A percentile compares a stretch with the other conserved stretches of the same genome.
Evolutionary conservation across 2,113 vertebrate genomes (phyloP).

Genomic region (Crocuta crocuta): DNA sequence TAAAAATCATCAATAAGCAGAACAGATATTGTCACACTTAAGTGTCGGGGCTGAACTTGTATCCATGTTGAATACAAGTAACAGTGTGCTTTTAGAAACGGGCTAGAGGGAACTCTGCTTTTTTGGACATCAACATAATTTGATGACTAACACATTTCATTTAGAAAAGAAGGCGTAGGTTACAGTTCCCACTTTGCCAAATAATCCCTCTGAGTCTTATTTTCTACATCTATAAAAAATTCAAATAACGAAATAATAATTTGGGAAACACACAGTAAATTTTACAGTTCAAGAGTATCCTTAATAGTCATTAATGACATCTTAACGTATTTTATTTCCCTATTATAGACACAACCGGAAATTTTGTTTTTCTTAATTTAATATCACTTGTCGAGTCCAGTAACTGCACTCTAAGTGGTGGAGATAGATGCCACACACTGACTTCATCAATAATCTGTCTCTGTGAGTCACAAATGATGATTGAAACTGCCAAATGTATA

Average conservation of each 20-base stretch:
- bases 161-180: conserved; percentile 5
- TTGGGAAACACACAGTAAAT: neutral
- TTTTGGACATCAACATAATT: neutral
- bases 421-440: neutral
- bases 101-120: neutral
- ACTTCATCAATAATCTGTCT: neutral
- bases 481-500: neutral
- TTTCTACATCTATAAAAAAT: conserved; percentile 19
- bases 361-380: neutral
- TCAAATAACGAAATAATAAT: conserved; percentile 20
- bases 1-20: neutral
- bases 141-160: neutral
- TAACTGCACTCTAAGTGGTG: neutral
- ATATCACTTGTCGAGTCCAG: neutral
- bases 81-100: neutral
- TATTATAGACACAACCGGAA: neutral
- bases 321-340: conserved; percentile 11
- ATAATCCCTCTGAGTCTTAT: neutral
- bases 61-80: neutral
- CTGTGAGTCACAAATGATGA: neutral
- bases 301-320: neutral
- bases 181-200: neutral
- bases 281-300: neutral
- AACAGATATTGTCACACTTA: neutral
- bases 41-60: neutral